Evolutionary conservation across 2,888 invertebrate genomes (phyloP), one percentile per base, ranked within the genome.

Genomic region (Heliconius erato): DNA sequence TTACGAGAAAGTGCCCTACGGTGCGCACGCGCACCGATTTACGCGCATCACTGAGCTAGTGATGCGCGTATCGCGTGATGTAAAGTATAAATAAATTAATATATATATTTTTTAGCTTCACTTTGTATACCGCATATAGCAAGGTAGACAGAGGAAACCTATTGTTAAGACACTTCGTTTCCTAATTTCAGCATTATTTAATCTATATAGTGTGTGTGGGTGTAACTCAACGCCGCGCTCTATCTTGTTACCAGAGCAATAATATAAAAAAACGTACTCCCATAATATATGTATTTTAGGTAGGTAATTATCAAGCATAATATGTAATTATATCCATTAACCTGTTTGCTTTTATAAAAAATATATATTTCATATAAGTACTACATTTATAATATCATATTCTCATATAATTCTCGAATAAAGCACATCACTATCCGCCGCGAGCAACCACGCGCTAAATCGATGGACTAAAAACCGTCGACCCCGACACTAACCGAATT

Each of bases 21-120:
- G 94, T 93, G 93, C 92, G 92, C 95, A 95, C 95, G 95, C 95
- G 95, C 93, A 90, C 91, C 94, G 94, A 95, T 95, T 95, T 95
- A 95, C 95, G 95, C 95, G 94, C 93, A 90, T 91, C 91, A 91
- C 90, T 92, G 89, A 87, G 68, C 44, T 89, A 92, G 92, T 86
- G 92, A 86, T 89, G 92, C n/a, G 5, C 19, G 23, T 23, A 54
- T 54, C 54, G 9, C 19, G 7, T 19, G 9, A 23, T 54, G 7
- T 9, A 54, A 19, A 54, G 7, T 54, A 54, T 54, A 9, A 23
- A 54, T 54, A 54, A 9, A 54, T 54, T 7, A 54, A 54, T 23
- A 23, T 54, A 19, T 19, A 16, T 19, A 6, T 54, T 54, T 40
- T 54, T 54, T 54, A 7, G 54, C 23, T 23, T 54, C 23, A 2